phyloP scores from a whole-genome alignment of 2,797 vertebrate species.

The Enteromius thamalakanensis region DNA sequence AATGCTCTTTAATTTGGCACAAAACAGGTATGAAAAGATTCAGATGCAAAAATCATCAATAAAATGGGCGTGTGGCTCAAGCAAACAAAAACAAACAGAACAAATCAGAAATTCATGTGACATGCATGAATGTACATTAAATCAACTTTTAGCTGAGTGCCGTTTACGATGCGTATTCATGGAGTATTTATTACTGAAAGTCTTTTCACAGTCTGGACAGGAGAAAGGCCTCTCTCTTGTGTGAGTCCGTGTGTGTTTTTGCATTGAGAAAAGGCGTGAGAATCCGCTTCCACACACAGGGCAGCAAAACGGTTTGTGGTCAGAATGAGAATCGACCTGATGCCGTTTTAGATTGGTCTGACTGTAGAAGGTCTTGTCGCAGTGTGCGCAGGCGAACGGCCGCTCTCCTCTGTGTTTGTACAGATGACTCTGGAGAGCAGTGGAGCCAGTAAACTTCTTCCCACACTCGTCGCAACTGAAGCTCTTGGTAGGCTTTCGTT shows the following conservation, averaged over 20 bases:
- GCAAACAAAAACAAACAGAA: neutral
- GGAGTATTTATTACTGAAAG: neutral
- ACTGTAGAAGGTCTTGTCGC: slow-evolving; percentile 17
- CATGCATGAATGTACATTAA: neutral
- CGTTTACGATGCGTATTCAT: neutral
- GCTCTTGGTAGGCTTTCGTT: neutral
- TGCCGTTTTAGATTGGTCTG: slow-evolving; percentile 3
- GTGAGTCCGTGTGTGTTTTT: slow-evolving; percentile 36
- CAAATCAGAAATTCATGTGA: neutral
- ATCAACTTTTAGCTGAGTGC: neutral
- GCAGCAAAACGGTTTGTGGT: neutral
- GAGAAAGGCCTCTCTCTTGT: slow-evolving; percentile 12
- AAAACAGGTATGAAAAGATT: neutral
- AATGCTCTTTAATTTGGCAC: neutral
- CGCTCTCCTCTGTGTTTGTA: slow-evolving; percentile 27
- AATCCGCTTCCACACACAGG: slow-evolving; percentile 12
- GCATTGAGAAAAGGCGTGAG: neutral
- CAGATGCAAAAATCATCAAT: neutral
- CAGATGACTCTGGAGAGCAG: slow-evolving; percentile 16
- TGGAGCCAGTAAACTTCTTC: slow-evolving; percentile 7
- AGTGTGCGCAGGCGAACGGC: neutral
- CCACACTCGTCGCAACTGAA: slow-evolving; percentile 29
- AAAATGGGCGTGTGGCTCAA: neutral
- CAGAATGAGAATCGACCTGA: slow-evolving; percentile 7
- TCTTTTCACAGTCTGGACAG: slow-evolving; percentile 19